Percentiles rank a stretch among this genome's conserved stretches.
These are phyloP conservation scores for Ichneumon xanthorius DNA, from an alignment of 2,888 invertebrate genomes.

Conservation along the genomic window DNA sequence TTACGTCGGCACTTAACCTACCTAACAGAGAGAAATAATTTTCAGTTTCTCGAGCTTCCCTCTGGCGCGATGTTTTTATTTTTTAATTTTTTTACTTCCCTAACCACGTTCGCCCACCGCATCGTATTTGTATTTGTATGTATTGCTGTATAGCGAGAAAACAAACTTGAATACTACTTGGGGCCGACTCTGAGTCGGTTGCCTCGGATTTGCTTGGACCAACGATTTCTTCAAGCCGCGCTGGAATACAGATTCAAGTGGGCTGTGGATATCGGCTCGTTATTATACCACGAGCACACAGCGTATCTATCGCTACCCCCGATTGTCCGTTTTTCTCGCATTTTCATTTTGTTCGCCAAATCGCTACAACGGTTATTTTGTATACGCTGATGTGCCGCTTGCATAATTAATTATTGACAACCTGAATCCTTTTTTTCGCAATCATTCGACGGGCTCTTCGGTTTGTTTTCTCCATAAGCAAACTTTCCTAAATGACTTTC, in stretches of 20 bases:
- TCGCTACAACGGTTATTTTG: background rate
- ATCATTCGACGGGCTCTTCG: background rate
- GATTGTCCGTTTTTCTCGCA: slow-evolving; percentile 12
- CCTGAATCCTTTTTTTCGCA: background rate
- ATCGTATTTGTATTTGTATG: slow-evolving; percentile 36
- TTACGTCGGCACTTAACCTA: slow-evolving; percentile 70
- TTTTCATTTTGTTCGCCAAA: background rate
- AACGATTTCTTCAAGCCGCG: slow-evolving; percentile 25
- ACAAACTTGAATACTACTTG: slow-evolving; percentile 40
- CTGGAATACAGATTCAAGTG: slow-evolving; percentile 37
- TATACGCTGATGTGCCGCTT: background rate
- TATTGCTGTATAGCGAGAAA: slow-evolving; percentile 18
- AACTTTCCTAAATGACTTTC: too few species aligned
- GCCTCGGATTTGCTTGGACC: slow-evolving; percentile 24
- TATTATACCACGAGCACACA: slow-evolving; percentile 44
- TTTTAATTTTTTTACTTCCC: slow-evolving; percentile 21
- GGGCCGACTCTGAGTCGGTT: slow-evolving; percentile 14
- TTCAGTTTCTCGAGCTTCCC: slow-evolving; percentile 51
- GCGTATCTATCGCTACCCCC: slow-evolving; percentile 32
- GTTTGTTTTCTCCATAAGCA: too few species aligned
- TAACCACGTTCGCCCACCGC: slow-evolving; percentile 35
- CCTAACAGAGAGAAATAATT: slow-evolving; percentile 69
- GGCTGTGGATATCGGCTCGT: slow-evolving; percentile 69
- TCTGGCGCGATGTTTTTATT: slow-evolving; percentile 29
- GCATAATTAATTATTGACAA: slow-evolving; percentile 6